Conservation (phyloP, 2,797 vertebrate species). For the Aeoliscus strigatus region DNA sequence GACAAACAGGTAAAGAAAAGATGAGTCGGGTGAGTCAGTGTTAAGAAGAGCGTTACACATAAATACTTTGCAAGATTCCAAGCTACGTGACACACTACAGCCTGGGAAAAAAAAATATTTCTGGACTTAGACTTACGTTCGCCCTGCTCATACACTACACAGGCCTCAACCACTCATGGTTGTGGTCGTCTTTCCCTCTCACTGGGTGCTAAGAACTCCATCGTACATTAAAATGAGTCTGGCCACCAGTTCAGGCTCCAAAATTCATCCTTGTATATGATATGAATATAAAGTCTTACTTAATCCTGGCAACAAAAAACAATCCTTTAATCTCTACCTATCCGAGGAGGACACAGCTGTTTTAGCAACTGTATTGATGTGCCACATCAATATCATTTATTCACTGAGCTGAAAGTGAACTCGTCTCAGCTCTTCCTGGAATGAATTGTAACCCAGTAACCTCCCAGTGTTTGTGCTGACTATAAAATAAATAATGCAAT, state of each 20-base stretch:
- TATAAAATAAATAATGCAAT: constrained; percentile 64
- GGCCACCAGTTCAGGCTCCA: too few species aligned
- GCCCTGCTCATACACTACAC: constrained; percentile 17
- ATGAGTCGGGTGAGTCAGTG: constrained; percentile 36
- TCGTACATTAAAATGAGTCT: constrained; percentile 49
- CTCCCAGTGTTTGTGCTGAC: constrained; percentile 42
- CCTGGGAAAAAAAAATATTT: constrained; percentile 44
- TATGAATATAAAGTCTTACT: constrained; percentile 1
- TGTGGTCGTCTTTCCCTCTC: constrained; percentile 43
- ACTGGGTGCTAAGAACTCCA: constrained; percentile 38
- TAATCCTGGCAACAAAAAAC: neutral
- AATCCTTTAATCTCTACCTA: neutral
- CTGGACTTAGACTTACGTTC: constrained; percentile 36
- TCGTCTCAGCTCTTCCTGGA: constrained; percentile 37
- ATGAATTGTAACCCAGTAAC: constrained; percentile 57
- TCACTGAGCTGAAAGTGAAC: constrained; percentile 22
- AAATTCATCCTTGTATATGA: too few species aligned
- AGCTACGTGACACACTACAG: constrained; percentile 27
- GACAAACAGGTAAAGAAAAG: constrained; percentile 10
- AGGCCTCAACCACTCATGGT: constrained; percentile 10
- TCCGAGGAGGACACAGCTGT: too few species aligned
- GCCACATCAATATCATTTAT: constrained; percentile 19
- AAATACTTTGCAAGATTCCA: constrained; percentile 22
- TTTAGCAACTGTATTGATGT: constrained; percentile 12
- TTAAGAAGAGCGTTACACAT: constrained; percentile 38